These are phyloP conservation scores for Macrocentrus cingulum DNA, from an alignment of 1,140 invertebrate genomes.

Conservation along the genomic window DNA sequence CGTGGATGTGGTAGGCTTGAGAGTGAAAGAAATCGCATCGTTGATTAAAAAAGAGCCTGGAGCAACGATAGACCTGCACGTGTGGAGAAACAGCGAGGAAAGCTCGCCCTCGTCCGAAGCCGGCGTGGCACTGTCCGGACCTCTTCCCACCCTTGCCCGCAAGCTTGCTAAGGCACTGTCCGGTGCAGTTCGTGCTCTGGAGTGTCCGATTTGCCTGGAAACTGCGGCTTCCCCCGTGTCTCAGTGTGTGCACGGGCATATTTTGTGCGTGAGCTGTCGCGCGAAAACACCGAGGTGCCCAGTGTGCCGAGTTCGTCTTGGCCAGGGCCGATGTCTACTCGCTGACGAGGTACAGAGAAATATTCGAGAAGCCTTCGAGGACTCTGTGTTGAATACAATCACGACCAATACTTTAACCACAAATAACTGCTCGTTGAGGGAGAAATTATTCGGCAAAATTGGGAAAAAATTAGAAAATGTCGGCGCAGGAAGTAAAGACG, in stretches of 20 bases:
- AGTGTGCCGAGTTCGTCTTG: conserved; percentile 61
- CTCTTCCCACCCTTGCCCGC: conserved; percentile 47
- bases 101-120: conserved; percentile 44
- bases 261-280: conserved; percentile 65
- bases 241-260: conserved; percentile 69
- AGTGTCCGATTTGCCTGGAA: conserved; percentile 66
- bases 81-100: conserved; percentile 54
- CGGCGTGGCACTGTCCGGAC: conserved; percentile 43
- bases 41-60: conserved; percentile 53
- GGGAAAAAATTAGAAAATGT: conserved; percentile 3
- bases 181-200: conserved; percentile 60
- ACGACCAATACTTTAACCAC: not conserved
- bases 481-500: not conserved
- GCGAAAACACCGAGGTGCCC: conserved; percentile 64
- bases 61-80: conserved; percentile 41
- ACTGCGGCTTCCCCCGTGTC: conserved; percentile 65
- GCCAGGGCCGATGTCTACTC: conserved; percentile 60
- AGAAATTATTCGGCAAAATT: conserved; percentile 46
- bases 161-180: conserved; percentile 52
- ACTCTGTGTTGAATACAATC: conserved; percentile 18
- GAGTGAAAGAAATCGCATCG: conserved; percentile 62
- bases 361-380: conserved; percentile 48
- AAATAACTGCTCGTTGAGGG: conserved; percentile 35
- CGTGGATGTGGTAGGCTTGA: conserved; percentile 63
- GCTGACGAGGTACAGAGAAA: conserved; percentile 60